Percentiles rank a stretch among this genome's conserved stretches.
phyloP scores from a whole-genome alignment of 1,140 invertebrate genomes.

The Cyrtorhinus lividipennis region DNA sequence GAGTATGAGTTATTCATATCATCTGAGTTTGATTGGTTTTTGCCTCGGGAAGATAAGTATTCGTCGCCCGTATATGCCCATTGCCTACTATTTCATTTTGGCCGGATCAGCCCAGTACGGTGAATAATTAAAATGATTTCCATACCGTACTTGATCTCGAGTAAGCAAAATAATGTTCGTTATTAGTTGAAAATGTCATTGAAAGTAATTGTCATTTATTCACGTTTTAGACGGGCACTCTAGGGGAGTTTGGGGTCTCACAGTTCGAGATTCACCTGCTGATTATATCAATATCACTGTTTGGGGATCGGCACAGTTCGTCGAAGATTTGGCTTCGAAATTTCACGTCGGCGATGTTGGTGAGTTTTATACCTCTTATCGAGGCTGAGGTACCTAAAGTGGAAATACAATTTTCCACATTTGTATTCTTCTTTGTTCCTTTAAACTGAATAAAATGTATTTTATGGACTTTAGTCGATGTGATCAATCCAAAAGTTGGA shows the following conservation, averaged over 20 bases:
- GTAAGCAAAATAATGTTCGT: not conserved
- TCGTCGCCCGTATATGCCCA: too few species aligned
- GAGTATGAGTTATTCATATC: too few species aligned
- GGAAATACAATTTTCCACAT: too few species aligned
- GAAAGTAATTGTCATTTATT: not conserved
- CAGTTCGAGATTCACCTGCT: constrained; percentile 45
- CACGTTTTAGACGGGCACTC: constrained; percentile 26
- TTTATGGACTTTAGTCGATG: constrained; percentile 35
- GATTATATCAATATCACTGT: constrained; percentile 52
- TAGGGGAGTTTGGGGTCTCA: constrained; percentile 50
- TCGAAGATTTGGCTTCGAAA: constrained; percentile 38
- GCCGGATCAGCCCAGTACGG: too few species aligned
- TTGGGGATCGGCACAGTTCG: constrained; percentile 45
- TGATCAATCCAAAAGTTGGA: constrained; percentile 40
- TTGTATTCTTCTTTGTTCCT: too few species aligned
- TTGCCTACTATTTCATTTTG: too few species aligned
- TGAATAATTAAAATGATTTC: too few species aligned
- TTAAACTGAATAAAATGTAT: not conserved
- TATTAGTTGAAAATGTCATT: not conserved
- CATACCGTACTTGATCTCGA: too few species aligned
- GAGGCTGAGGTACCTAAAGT: too few species aligned
- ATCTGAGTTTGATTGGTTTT: too few species aligned
- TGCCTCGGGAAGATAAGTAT: too few species aligned
- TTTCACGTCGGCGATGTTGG: constrained; percentile 48
- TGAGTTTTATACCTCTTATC: too few species aligned